These are phyloP conservation scores for Melospiza melodia DNA, from an alignment of 2,113 vertebrate genomes.

Conservation along the genomic window DNA sequence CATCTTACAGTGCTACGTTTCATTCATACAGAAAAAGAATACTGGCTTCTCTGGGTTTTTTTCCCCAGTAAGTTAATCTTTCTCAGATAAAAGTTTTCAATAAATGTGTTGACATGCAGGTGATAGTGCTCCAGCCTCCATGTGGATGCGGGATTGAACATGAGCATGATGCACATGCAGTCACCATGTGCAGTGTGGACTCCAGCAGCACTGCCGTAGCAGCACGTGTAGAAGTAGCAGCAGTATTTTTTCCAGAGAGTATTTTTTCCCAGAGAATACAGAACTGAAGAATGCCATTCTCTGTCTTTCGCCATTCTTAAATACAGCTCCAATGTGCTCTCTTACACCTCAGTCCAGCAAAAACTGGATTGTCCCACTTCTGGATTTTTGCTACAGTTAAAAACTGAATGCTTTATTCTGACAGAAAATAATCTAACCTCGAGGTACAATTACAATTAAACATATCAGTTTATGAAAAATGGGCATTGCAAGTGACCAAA, in stretches of 20 bases:
- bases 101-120: neutral
- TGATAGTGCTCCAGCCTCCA: neutral
- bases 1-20: neutral
- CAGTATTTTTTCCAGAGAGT: neutral
- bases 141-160: neutral
- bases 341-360: neutral
- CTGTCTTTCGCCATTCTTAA: neutral
- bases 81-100: neutral
- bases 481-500: neutral
- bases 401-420: neutral
- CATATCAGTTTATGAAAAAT: neutral
- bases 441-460: neutral
- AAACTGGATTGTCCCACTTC: neutral
- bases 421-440: neutral
- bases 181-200: rapidly evolving
- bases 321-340: neutral
- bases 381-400: neutral
- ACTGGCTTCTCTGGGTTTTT: neutral
- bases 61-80: neutral
- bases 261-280: neutral
- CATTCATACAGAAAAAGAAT: neutral
- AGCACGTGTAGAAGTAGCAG: neutral
- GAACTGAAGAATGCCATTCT: neutral
- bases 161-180: neutral
- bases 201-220: neutral